Base-by-base conservation (phyloP, 2,888 invertebrate species). In the Volucella inanis region DNA sequence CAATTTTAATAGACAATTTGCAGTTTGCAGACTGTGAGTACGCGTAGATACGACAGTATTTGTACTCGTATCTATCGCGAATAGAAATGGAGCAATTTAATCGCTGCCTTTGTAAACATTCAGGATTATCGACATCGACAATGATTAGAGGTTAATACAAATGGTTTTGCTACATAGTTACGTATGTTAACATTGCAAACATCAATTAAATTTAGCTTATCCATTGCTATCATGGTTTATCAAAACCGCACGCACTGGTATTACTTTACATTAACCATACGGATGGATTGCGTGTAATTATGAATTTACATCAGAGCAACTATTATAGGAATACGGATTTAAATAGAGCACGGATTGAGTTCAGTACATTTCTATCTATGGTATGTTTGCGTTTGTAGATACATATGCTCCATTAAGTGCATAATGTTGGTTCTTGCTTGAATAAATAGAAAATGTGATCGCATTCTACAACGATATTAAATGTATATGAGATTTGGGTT, bases 191-290 rank as follows among this genome's bases (percentile, higher is more conserved):
- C 78, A 72, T 55, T 72, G 67, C 67, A 61, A 78, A 78, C 68
- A 82, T 67, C 71, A 82, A 82, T 77, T 82, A 82, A 82, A 71
- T 71, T 49, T 61, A 55, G 77, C 77, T 82, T 82, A 82, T 67
- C 49, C 57, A 71, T 45, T 71, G 54, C 38, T 18, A 59, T 38
- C 31, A 52, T 49, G 47, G 38, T 31, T 72, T 61, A 67, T 72
- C 49, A 67, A 31, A 67, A 72, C 47, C 61, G 57, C 50, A 39
- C 45, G 67, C 10, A 52, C 12, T 22, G 31, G 45, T 70, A 59
- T 64, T n/a, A 45, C 54, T 55, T 57, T 50, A 57, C 11, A 68
- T 64, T 50, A 57, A 18, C 31, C 57, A 71, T 72, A 57, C 8
- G 22, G 41, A 45, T 22, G 10, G 49, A 43, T 55, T 12, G 8